Percentiles rank a stretch among this genome's conserved stretches.
Evolutionary conservation across 2,797 vertebrate species (phyloP).

Genomic region (Mionectes olivaceus): DNA sequence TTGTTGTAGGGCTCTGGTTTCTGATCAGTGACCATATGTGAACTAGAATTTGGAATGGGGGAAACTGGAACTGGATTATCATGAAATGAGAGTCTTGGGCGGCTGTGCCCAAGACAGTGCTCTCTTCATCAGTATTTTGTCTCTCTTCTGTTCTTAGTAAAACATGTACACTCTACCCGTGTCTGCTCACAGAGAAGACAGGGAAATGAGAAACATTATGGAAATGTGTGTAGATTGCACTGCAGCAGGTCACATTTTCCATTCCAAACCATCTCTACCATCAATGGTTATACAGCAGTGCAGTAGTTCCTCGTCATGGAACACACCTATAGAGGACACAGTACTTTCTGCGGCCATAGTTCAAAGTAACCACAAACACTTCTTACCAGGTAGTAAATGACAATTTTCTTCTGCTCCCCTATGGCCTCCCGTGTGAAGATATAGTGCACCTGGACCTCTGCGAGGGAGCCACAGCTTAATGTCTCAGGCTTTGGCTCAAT

Average conservation of each 20-base stretch:
- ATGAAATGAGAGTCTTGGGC: background rate
- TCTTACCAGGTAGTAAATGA: conserved; percentile 78
- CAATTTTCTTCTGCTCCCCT: conserved; percentile 42
- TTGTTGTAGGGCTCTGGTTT: background rate
- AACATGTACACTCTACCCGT: background rate
- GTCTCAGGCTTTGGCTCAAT: conserved; percentile 41
- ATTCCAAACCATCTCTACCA: background rate
- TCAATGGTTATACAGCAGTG: background rate
- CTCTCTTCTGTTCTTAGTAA: background rate
- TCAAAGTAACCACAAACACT: background rate
- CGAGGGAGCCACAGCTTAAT: conserved; percentile 52
- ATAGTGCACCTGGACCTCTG: conserved; percentile 59
- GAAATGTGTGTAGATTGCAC: background rate
- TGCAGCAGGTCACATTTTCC: background rate
- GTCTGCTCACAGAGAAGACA: background rate
- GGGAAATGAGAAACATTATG: background rate
- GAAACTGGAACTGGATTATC: background rate
- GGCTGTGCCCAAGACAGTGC: background rate
- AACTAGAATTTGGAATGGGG: background rate
- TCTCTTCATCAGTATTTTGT: background rate
- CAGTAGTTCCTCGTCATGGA: background rate
- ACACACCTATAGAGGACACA: background rate
- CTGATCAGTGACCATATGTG: background rate
- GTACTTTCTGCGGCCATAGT: background rate
- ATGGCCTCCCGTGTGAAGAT: conserved; percentile 52